These are phyloP conservation scores for Tonatia bakeri DNA, from an alignment of 2,113 vertebrate species.

Conservation along the genomic window DNA sequence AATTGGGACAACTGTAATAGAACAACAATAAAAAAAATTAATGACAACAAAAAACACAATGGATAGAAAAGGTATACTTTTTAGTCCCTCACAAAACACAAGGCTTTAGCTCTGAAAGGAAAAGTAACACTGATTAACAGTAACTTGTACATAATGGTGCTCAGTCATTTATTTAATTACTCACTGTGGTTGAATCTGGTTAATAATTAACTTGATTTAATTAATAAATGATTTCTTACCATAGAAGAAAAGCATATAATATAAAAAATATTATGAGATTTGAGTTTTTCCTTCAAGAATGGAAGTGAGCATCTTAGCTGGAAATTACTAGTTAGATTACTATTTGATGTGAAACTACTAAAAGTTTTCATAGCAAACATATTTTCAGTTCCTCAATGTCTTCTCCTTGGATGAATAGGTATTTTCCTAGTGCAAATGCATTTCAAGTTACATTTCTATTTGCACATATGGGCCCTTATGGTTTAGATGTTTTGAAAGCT, in stretches of 20 bases:
- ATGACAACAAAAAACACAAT: neutral
- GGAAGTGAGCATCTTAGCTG: neutral
- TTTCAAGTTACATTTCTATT: neutral
- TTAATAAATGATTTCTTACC: neutral
- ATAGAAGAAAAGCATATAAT: neutral
- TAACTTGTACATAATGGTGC: neutral
- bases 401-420: neutral
- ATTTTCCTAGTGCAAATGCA: neutral
- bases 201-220: neutral
- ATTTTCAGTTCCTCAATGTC: neutral
- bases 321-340: neutral
- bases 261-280: neutral
- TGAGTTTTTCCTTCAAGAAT: neutral
- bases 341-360: neutral
- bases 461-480: neutral
- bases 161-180: neutral
- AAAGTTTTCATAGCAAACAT: slow-evolving; percentile 13
- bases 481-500: neutral
- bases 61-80: neutral
- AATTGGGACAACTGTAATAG: no score
- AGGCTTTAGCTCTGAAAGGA: neutral
- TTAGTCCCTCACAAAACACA: neutral
- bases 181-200: neutral
- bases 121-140: neutral
- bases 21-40: no score